Evolutionary conservation across 2,113 vertebrate species (phyloP).

Genomic region (Zeus faber): DNA sequence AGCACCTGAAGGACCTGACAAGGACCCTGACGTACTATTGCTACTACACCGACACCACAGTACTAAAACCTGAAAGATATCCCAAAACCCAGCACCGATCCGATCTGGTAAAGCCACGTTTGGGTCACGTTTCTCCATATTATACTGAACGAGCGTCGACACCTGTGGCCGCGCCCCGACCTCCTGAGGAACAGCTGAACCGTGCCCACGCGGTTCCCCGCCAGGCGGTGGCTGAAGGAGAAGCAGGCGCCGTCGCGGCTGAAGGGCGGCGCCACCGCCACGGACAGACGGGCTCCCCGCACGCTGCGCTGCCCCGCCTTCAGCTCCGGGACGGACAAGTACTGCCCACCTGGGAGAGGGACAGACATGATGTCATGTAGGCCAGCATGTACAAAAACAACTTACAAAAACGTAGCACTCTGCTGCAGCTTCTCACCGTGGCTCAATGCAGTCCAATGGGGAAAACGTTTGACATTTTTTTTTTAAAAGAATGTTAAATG

Average conservation of each 20-base stretch:
- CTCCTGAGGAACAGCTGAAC: constrained; percentile 84
- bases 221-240: constrained; percentile 85
- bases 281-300: constrained; percentile 75
- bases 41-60: too few relatives aligned
- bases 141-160: too few relatives aligned
- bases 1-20: too few relatives aligned
- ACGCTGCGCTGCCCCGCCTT: constrained; percentile 63
- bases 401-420: neutral
- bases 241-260: constrained; percentile 76
- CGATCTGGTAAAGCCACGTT: too few relatives aligned
- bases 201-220: constrained; percentile 73
- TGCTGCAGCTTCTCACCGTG: too few relatives aligned
- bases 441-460: too few relatives aligned
- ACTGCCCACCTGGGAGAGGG: constrained; percentile 78
- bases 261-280: constrained; percentile 64
- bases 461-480: too few relatives aligned
- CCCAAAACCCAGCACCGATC: too few relatives aligned
- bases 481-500: neutral
- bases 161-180: constrained; percentile 52
- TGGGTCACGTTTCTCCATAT: too few relatives aligned
- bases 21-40: too few relatives aligned
- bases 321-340: constrained; percentile 77
- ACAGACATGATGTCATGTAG: neutral
- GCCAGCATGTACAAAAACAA: neutral
- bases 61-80: too few relatives aligned